A percentile compares a stretch with the other conserved stretches of the same genome.
phyloP scores from a whole-genome alignment of 2,888 invertebrate genomes.

The Lasioglossum calceatum region DNA sequence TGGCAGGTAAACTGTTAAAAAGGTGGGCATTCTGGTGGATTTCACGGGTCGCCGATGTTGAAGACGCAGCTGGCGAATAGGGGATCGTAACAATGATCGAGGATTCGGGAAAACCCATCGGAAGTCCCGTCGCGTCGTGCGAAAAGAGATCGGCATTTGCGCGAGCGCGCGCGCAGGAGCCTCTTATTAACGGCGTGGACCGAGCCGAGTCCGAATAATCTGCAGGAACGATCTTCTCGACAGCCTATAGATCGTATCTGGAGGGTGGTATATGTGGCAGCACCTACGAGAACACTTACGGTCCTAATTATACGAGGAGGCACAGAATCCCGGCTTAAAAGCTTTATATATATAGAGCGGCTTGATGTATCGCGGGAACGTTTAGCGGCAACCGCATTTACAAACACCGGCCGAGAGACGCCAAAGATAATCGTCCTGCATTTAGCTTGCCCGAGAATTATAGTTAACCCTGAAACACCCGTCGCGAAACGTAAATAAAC shows the following conservation, averaged over 20 bases:
- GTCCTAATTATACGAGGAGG: slow-evolving; percentile 72
- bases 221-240: slow-evolving; percentile 65
- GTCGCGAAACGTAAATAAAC: slow-evolving; percentile 5
- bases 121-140: slow-evolving; percentile 26
- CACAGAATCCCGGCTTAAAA: slow-evolving; percentile 74
- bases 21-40: slow-evolving; percentile 20
- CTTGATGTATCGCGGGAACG: slow-evolving; percentile 73
- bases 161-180: background rate
- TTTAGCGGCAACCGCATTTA: slow-evolving; percentile 59
- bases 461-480: slow-evolving; percentile 10
- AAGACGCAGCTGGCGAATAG: slow-evolving; percentile 31
- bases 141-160: slow-evolving; percentile 21
- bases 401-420: slow-evolving; percentile 55
- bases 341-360: slow-evolving; percentile 77
- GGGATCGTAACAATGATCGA: slow-evolving; percentile 27
- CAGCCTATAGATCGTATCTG: slow-evolving; percentile 67
- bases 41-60: background rate
- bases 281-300: slow-evolving; percentile 67
- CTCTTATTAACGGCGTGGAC: slow-evolving; percentile 46
- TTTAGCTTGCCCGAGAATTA: slow-evolving; percentile 44
- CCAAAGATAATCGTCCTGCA: slow-evolving; percentile 59
- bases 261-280: slow-evolving; percentile 58
- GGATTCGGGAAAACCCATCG: slow-evolving; percentile 40
- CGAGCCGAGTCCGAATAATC: slow-evolving; percentile 49
- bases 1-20: background rate